Evolutionary conservation across 2,113 vertebrate genomes (phyloP).

Genomic region (Sinocyclocheilus rhinocerous): DNA sequence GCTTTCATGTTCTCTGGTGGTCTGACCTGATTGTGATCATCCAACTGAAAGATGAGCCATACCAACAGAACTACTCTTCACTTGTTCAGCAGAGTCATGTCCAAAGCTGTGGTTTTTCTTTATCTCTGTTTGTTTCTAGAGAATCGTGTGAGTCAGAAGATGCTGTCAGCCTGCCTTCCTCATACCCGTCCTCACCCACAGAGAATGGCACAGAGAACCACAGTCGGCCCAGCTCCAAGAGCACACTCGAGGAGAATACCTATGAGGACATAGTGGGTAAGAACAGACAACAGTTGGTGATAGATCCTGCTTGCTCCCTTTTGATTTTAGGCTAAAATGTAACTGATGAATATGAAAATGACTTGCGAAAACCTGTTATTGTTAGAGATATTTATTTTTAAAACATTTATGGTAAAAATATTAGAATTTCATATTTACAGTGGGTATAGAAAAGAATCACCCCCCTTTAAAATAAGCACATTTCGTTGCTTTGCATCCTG

Average conservation of each 20-base stretch:
- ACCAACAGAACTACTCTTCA: slow-evolving; percentile 43
- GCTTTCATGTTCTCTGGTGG: slow-evolving; percentile 33
- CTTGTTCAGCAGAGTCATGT: slow-evolving; percentile 2
- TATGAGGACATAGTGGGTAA: slow-evolving; percentile 99
- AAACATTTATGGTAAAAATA: not conserved
- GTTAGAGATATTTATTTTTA: not conserved
- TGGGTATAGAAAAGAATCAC: no score
- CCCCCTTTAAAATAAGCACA: no score
- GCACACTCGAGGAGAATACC: slow-evolving; percentile 97
- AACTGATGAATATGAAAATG: not conserved
- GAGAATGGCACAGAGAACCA: slow-evolving; percentile 90
- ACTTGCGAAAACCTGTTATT: not conserved
- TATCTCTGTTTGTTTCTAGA: slow-evolving; percentile 69
- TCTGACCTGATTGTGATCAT: slow-evolving; percentile 41
- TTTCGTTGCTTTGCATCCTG: no score
- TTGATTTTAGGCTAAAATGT: not conserved
- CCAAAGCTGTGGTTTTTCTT: slow-evolving; percentile 31
- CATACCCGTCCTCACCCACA: slow-evolving; percentile 86
- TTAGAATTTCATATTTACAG: not conserved
- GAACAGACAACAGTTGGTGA: slow-evolving; percentile 52
- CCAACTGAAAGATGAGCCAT: slow-evolving; percentile 23
- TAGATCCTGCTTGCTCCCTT: not conserved
- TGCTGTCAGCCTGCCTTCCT: slow-evolving; percentile 84
- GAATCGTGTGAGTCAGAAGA: slow-evolving; percentile 95
- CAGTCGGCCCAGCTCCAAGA: slow-evolving; percentile 88